Percentiles rank a stretch among this genome's conserved stretches.
phyloP scores from a whole-genome alignment of 1,140 invertebrate species.

The Mya arenaria region DNA sequence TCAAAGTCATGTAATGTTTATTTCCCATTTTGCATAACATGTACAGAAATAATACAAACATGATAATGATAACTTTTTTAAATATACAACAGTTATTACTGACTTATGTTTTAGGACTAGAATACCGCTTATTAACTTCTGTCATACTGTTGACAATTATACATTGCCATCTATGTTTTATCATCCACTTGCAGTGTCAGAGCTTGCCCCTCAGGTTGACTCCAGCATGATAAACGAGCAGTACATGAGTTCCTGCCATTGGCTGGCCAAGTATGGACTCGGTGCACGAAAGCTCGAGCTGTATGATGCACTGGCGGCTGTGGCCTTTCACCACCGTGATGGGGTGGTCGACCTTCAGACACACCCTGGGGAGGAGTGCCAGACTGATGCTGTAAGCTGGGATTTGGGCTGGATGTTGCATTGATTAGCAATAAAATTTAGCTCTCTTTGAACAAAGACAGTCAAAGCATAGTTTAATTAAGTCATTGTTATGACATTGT shows the following conservation, averaged over 20 bases:
- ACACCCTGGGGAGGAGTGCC: constrained; percentile 63
- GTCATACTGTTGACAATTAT: not conserved
- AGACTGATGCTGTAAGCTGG: constrained; percentile 79
- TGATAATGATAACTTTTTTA: too few species aligned
- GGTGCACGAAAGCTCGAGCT: constrained; percentile 75
- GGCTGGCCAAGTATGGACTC: constrained; percentile 79
- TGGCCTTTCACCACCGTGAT: constrained; percentile 80
- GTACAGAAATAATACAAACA: too few species aligned
- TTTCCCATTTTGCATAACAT: too few species aligned
- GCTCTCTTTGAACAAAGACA: too few species aligned
- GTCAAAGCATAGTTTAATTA: too few species aligned
- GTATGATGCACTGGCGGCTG: constrained; percentile 77
- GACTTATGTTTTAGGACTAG: too few species aligned
- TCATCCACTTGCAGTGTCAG: constrained; percentile 28
- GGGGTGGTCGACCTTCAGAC: constrained; percentile 77
- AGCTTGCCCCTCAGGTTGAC: constrained; percentile 21
- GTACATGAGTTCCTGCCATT: constrained; percentile 79
- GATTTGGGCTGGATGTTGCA: too few species aligned
- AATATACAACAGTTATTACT: too few species aligned
- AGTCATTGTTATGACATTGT: too few species aligned
- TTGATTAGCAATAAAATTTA: too few species aligned
- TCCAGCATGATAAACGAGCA: constrained; percentile 70
- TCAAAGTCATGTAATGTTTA: too few species aligned
- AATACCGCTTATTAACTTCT: too few species aligned
- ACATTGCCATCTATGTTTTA: not conserved